Evolutionary conservation across 2,888 invertebrate species (phyloP), one percentile per base, ranked within the genome.

Genomic region (Orthosia gracilis): DNA sequence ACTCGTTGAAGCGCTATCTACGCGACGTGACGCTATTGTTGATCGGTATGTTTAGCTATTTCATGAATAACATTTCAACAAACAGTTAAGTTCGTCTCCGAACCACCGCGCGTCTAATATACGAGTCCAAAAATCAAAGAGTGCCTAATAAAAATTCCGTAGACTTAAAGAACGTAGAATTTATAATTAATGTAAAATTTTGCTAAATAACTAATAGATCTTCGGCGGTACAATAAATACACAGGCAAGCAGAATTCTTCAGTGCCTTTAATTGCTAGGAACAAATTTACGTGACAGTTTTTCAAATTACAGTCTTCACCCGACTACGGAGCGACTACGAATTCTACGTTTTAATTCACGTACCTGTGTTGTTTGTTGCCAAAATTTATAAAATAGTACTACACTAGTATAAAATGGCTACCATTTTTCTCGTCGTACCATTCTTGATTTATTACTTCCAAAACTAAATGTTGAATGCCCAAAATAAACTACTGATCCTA

Each of bases 261-360:
- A 65, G 73, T 85, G 70, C 82, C 82, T 85, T 80, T 78, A 86
- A 78, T 82, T 78, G 73, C 45, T 80, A 76, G 73, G 76, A 82
- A 81, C 77, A 72, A 80, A 86, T 85, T 86, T 81, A 87, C 75
- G 81, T 83, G 86, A 79, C 86, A 85, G 83, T 70, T 86, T 78
- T 83, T 82, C 77, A 80, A 85, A 86, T 81, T 61, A 83, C 62
- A 70, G 26, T 78, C 31, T 70, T 73, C 79, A 82, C 45, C 62
- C 68, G 74, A 73, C 62, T 69, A 64, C 58, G 58, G 66, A 70
- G 47, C 61, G 62, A 62, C 62, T 73, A 73, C 54, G 63, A 78
- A 76, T 80, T 78, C 72, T 72, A 69, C 73, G 69, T 71, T 76
- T 67, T 55, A 73, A 78, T 74, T 80, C 73, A 75, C 69, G 21